phyloP scores from a whole-genome alignment of 2,113 vertebrate genomes.

The Pitta sordida region DNA sequence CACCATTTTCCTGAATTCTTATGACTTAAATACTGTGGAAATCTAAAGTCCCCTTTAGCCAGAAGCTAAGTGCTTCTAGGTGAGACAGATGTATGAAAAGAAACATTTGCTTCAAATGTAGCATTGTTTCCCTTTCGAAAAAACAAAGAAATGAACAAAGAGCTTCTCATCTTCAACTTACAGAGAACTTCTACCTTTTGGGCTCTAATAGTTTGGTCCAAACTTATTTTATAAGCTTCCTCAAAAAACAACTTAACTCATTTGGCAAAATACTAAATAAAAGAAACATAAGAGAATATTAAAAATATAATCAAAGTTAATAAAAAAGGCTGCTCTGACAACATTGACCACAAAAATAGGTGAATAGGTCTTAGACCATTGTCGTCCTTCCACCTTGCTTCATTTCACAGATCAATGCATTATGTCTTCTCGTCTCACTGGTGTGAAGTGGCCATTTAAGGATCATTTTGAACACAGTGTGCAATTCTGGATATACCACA shows the following conservation, averaged over 20 bases:
- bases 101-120: background rate
- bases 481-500: background rate
- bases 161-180: background rate
- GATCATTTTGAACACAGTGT: background rate
- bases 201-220: background rate
- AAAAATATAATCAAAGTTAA: background rate
- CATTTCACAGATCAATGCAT: slow-evolving; percentile 29
- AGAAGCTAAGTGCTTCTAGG: background rate
- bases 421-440: background rate
- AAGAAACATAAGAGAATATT: background rate
- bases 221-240: background rate
- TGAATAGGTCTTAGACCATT: background rate
- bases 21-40: fast-evolving
- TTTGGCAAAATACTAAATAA: background rate
- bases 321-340: background rate
- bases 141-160: background rate
- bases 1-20: background rate
- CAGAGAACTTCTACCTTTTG: background rate
- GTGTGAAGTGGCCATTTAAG: slow-evolving; percentile 20
- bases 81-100: background rate
- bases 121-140: background rate
- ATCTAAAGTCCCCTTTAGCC: background rate
- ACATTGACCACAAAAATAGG: background rate
- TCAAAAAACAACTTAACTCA: background rate
- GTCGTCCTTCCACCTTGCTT: background rate